Percentiles rank a stretch among this genome's conserved stretches.
Conservation (phyloP, 2,797 vertebrate genomes). For the Rallus crepitans region DNA sequence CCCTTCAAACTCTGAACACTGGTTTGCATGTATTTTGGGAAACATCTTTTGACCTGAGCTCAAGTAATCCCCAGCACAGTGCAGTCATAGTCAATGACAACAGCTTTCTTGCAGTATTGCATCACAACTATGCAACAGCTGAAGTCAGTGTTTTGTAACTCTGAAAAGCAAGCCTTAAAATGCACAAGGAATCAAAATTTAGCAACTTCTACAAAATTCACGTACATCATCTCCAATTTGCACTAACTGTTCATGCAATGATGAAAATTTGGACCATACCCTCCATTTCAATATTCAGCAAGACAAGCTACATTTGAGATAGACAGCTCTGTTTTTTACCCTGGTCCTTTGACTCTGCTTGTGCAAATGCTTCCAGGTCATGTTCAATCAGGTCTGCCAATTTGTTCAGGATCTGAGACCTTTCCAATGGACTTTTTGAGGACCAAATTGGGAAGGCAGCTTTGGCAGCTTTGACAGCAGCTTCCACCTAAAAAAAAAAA, state of each 20-base stretch:
- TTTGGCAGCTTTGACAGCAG: conserved; percentile 89
- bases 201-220: background rate
- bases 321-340: conserved; percentile 75
- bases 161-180: background rate
- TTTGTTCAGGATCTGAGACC: conserved; percentile 86
- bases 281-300: background rate
- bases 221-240: background rate
- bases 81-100: background rate
- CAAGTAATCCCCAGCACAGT: background rate
- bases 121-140: background rate
- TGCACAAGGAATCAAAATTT: background rate
- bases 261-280: background rate
- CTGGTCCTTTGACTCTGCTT: conserved; percentile 96
- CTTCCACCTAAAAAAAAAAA: conserved; percentile 83
- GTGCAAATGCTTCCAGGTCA: conserved; percentile 88
- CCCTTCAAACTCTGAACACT: background rate
- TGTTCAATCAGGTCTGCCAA: conserved; percentile 91
- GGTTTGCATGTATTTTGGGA: background rate
- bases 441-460: conserved; percentile 92
- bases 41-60: background rate
- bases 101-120: background rate
- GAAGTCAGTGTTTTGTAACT: background rate
- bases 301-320: background rate
- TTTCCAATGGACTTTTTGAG: conserved; percentile 82
- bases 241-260: background rate